phyloP scores from a whole-genome alignment of 2,888 invertebrate species.

The Cyrtodaria siliqua region DNA sequence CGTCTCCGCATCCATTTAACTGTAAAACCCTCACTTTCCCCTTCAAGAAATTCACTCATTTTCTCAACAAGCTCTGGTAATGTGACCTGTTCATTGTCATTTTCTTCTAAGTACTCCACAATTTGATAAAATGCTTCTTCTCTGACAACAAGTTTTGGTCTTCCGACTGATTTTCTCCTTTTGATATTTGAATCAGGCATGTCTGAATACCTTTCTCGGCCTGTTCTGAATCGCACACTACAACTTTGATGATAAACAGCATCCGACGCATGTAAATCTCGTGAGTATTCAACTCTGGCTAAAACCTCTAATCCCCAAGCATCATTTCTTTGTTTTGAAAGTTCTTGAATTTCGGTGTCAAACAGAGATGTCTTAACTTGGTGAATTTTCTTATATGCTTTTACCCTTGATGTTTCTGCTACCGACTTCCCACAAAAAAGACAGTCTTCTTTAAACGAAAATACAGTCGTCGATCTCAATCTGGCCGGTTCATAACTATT shows the following conservation, averaged over 20 bases:
- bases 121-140: slow-evolving; percentile 36
- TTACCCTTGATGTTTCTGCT: slow-evolving; percentile 6
- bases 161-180: slow-evolving; percentile 4
- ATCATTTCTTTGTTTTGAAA: slow-evolving; percentile 23
- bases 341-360: slow-evolving; percentile 8
- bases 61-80: slow-evolving; percentile 36
- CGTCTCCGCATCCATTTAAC: slow-evolving; percentile 55
- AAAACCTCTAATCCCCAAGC: slow-evolving; percentile 28
- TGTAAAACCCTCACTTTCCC: slow-evolving; percentile 24
- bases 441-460: slow-evolving; percentile 26
- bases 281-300: slow-evolving; percentile 27
- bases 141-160: slow-evolving; percentile 3
- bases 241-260: slow-evolving; percentile 63
- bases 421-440: slow-evolving; percentile 38
- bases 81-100: slow-evolving; percentile 48
- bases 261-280: slow-evolving; percentile 65
- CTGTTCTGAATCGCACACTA: slow-evolving; percentile 57
- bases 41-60: slow-evolving; percentile 29
- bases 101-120: slow-evolving; percentile 32
- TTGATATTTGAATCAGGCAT: not conserved
- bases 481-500: not conserved
- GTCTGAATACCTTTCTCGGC: slow-evolving; percentile 3
- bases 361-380: slow-evolving; percentile 29
- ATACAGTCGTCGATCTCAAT: slow-evolving; percentile 1
- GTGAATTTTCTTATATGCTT: slow-evolving; percentile 7